phyloP scores from a whole-genome alignment of 1,140 invertebrate genomes.

The Triops cancriformis region DNA sequence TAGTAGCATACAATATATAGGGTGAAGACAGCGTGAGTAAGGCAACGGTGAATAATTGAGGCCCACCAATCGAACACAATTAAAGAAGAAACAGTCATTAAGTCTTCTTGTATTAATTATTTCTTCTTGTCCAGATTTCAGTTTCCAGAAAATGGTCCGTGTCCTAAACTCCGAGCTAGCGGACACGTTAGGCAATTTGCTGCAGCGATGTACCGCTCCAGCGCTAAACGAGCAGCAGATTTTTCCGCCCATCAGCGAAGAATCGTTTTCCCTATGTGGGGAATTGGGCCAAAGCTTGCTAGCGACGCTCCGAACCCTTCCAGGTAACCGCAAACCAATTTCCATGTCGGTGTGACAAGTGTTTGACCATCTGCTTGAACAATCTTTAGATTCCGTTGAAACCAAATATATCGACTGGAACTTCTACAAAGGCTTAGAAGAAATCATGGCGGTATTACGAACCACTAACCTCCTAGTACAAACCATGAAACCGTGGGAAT shows the following conservation, averaged over 20 bases:
- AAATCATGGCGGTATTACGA: slow-evolving; percentile 61
- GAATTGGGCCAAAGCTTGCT: slow-evolving; percentile 48
- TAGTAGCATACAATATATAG: no score
- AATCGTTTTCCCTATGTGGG: slow-evolving; percentile 42
- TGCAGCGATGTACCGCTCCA: slow-evolving; percentile 65
- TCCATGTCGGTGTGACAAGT: background rate
- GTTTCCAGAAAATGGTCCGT: slow-evolving; percentile 60
- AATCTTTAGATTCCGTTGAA: background rate
- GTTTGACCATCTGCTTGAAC: background rate
- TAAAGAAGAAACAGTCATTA: no score
- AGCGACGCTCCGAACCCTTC: slow-evolving; percentile 46
- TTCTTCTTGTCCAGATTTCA: slow-evolving; percentile 47
- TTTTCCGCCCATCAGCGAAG: slow-evolving; percentile 53
- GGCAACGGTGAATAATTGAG: no score
- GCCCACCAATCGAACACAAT: no score
- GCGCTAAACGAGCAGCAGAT: slow-evolving; percentile 66
- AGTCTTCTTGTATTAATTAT: background rate
- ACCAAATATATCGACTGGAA: slow-evolving; percentile 38
- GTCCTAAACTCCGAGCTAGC: slow-evolving; percentile 85
- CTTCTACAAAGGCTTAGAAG: slow-evolving; percentile 69
- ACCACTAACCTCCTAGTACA: slow-evolving; percentile 79
- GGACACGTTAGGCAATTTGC: slow-evolving; percentile 84
- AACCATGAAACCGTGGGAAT: slow-evolving; percentile 73
- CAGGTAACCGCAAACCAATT: slow-evolving; percentile 42
- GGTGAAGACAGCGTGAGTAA: no score